Evolutionary conservation across 2,797 vertebrate genomes (phyloP).

Genomic region (Hippoglossus hippoglossus): DNA sequence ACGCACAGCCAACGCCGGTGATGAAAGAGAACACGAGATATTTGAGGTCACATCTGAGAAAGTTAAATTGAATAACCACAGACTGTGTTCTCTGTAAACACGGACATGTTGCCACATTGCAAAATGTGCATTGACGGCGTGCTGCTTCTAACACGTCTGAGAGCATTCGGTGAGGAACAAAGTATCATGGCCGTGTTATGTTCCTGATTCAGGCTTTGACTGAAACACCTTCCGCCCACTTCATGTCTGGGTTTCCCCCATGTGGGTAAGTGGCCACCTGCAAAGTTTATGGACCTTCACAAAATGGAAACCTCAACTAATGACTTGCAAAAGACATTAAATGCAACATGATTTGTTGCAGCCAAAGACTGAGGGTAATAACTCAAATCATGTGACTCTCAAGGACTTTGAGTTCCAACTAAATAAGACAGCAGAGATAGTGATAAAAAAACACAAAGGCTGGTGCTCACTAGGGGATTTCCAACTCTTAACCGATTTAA

Average conservation of each 20-base stretch:
- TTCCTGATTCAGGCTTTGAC: conserved; percentile 22
- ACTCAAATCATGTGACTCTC: conserved; percentile 9
- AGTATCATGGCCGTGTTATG: conserved; percentile 25
- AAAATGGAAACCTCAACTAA: conserved; percentile 15
- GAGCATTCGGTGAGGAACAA: conserved; percentile 28
- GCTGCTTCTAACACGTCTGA: conserved; percentile 30
- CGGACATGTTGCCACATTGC: conserved; percentile 46
- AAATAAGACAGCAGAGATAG: too few relatives aligned
- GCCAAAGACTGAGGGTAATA: conserved; percentile 8
- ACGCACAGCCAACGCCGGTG: conserved; percentile 26
- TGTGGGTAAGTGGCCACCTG: conserved; percentile 33
- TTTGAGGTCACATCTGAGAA: conserved; percentile 51
- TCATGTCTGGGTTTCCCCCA: conserved; percentile 34
- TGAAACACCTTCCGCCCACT: conserved; percentile 21
- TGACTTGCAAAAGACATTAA: conserved; percentile 28
- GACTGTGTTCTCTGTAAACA: conserved; percentile 41
- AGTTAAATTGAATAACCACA: conserved; percentile 40
- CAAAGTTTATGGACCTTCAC: conserved; percentile 15
- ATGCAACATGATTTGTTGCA: conserved; percentile 27
- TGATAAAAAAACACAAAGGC: too few relatives aligned
- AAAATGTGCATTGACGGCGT: conserved; percentile 22
- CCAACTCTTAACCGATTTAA: too few relatives aligned
- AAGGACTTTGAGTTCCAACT: too few relatives aligned
- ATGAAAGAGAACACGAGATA: conserved; percentile 53
- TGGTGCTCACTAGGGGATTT: too few relatives aligned